Evolutionary conservation across 2,113 vertebrate species (phyloP).

Genomic region (Albula glossodonta): DNA sequence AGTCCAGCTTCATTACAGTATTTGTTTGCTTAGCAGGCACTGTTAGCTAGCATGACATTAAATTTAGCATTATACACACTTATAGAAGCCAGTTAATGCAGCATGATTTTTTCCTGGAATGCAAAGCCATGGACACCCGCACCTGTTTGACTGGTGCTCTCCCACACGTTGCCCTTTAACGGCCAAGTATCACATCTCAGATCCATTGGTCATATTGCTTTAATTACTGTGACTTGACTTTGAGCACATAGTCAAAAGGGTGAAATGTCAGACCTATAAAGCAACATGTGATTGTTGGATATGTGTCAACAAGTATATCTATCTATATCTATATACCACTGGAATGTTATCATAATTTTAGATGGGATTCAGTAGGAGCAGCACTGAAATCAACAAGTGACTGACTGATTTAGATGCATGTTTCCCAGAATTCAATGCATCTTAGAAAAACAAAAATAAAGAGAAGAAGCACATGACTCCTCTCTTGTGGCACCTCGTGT

Average conservation of each 20-base stretch:
- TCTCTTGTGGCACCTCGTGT: slow-evolving; percentile 14
- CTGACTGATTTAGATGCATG: neutral
- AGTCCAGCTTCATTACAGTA: slow-evolving; percentile 23
- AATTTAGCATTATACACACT: neutral
- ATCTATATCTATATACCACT: neutral
- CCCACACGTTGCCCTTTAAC: neutral
- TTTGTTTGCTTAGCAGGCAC: slow-evolving; percentile 21
- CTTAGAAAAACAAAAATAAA: slow-evolving; percentile 19
- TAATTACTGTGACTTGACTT: neutral
- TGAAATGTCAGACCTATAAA: neutral
- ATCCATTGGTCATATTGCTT: neutral
- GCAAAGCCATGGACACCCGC: neutral
- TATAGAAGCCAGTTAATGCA: neutral
- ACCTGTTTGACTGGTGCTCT: neutral
- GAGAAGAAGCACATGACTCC: slow-evolving; percentile 18
- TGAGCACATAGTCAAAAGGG: neutral
- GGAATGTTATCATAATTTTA: neutral
- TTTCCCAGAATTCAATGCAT: slow-evolving; percentile 20
- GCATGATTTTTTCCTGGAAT: neutral
- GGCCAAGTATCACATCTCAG: neutral
- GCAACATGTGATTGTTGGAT: neutral
- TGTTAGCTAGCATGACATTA: neutral
- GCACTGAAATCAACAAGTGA: neutral
- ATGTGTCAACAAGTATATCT: too few relatives aligned
- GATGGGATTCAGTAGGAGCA: neutral